Base-by-base conservation (phyloP, 2,113 vertebrate species). In the Cnemophilus loriae region DNA sequence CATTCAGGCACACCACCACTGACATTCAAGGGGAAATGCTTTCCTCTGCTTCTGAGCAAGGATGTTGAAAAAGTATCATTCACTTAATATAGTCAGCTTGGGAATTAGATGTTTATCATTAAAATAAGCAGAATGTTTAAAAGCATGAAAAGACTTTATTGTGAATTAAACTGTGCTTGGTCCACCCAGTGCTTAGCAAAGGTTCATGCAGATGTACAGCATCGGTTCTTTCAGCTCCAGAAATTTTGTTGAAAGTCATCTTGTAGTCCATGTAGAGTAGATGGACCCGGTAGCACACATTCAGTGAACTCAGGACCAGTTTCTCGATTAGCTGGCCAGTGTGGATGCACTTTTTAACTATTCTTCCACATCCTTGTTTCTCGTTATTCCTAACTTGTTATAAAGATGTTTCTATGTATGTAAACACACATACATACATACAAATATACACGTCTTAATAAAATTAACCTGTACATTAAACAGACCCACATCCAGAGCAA, bases 71-170 rank as follows among this genome's bases (percentile, higher is more conserved):
- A 85, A 83, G 37, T 67, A 2, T 80, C 67, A 76, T 94, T 97
- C 81, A 91, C 61, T 57, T 64, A 22, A 37, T 71, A 44, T 5
- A 49, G 65, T 17, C 53, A 59, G 41, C 67, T 79, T 89, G 93
- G 91, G 93, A 94, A 87, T 94, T 82, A 65, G 28, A 53, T 89
- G 74, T 79, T 85, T 93, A 83, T 91, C 89, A 53, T 94, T 93
- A 82, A 96, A 94, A 89, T 73, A 85, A 95, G 74, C 50, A 87
- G 84, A 79, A 89, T 4, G 28, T 83, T 91, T 93, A 90, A 91
- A 89, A 87, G 70, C 46, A 44, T 91, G 61, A 91, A 87, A 93
- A 93, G 95, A 46, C 20, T 70, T 92, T 42, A 20, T 41, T 90
- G 79, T 95, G 56, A 50, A 42, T 73, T 32, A 49, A n/a, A 8